Evolutionary conservation across 2,888 invertebrate genomes (phyloP).

Genomic region (Acanthosepion lycidas): DNA sequence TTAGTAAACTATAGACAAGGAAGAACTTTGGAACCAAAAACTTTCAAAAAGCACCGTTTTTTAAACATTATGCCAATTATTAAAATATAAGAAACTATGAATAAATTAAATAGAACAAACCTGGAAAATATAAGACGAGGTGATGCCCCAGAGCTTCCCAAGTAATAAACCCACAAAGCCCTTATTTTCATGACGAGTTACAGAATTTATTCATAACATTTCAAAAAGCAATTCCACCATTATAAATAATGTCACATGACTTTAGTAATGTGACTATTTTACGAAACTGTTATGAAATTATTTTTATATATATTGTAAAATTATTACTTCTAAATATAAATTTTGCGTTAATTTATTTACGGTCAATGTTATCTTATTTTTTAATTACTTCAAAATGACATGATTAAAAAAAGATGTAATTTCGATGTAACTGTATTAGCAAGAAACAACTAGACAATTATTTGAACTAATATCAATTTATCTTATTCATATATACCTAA

Average conservation of each 20-base stretch:
- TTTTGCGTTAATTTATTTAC: background rate
- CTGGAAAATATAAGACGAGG: slow-evolving; percentile 36
- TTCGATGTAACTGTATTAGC: too few relatives aligned
- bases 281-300: background rate
- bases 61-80: background rate
- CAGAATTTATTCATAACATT: slow-evolving; percentile 7
- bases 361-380: background rate
- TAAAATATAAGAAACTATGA: background rate
- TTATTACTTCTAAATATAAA: too few relatives aligned
- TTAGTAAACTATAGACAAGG: too few relatives aligned
- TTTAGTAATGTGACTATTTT: background rate
- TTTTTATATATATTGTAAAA: background rate
- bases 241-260: slow-evolving; percentile 1
- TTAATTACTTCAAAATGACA: background rate
- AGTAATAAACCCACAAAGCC: slow-evolving; percentile 42
- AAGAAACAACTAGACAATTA: too few relatives aligned
- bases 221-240: background rate
- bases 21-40: too few relatives aligned
- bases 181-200: background rate
- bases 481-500: too few relatives aligned
- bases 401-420: too few relatives aligned
- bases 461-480: too few relatives aligned
- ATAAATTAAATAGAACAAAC: background rate
- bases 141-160: slow-evolving; percentile 13
- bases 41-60: background rate